Evolutionary conservation across 1,140 invertebrate genomes (phyloP).

Genomic region (Drepana arcuata): DNA sequence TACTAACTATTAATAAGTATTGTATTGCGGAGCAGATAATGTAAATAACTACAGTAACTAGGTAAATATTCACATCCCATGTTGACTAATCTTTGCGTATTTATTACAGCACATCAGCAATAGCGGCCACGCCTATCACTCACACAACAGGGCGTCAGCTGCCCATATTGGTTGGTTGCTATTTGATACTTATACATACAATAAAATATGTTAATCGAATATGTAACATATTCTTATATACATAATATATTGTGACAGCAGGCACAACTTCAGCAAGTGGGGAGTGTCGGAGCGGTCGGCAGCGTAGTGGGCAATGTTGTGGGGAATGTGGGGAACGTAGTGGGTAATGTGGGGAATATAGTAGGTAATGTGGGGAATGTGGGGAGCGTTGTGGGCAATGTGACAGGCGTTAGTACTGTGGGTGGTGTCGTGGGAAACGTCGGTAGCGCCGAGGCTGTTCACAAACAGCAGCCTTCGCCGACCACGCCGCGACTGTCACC

Average conservation of each 20-base stretch:
- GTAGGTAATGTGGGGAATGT: slow-evolving; percentile 19
- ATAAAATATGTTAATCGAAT: too few relatives aligned
- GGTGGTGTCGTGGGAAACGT: slow-evolving; percentile 27
- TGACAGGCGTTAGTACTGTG: slow-evolving; percentile 20
- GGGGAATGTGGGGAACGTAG: slow-evolving; percentile 26
- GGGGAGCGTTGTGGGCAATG: slow-evolving; percentile 22
- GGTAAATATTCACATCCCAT: too few relatives aligned
- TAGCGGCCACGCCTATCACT: slow-evolving; percentile 39
- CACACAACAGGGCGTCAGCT: slow-evolving; percentile 39
- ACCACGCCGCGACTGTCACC: slow-evolving; percentile 45
- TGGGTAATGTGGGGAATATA: slow-evolving; percentile 22
- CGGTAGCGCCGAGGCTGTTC: slow-evolving; percentile 25
- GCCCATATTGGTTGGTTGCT: slow-evolving; percentile 52
- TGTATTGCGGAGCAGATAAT: too few relatives aligned
- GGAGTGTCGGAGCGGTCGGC: slow-evolving; percentile 10
- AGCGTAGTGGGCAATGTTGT: slow-evolving; percentile 14
- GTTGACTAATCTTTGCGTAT: slow-evolving; percentile 1
- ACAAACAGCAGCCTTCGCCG: slow-evolving; percentile 51
- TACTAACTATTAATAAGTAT: too few relatives aligned
- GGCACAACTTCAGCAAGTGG: slow-evolving; percentile 35
- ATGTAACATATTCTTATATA: too few relatives aligned
- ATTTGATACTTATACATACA: too few relatives aligned
- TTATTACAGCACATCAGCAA: slow-evolving; percentile 39
- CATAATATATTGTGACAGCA: slow-evolving; percentile 33
- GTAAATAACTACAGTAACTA: too few relatives aligned